phyloP scores from a whole-genome alignment of 2,888 invertebrate genomes.

The Apodemia mormo region DNA sequence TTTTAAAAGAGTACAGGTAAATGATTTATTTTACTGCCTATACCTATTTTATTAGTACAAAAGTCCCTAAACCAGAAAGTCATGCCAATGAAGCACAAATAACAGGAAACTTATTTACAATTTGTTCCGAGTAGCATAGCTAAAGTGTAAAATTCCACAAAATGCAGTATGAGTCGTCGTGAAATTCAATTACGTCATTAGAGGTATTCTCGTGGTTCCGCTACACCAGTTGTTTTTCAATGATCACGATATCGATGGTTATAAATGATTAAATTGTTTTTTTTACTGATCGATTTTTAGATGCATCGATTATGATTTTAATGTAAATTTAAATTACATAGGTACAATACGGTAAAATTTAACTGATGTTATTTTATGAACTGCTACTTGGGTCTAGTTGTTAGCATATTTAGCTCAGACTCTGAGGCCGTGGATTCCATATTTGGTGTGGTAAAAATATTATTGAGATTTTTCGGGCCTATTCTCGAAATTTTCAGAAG shows the following conservation, averaged over 20 bases:
- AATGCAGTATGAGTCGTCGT: conserved; percentile 3
- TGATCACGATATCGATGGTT: neutral
- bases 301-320: too few species aligned
- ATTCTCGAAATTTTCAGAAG: too few species aligned
- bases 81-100: conserved; percentile 7
- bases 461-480: too few species aligned
- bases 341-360: too few species aligned
- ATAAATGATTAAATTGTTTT: neutral
- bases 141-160: conserved; percentile 16
- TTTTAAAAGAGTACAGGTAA: neutral
- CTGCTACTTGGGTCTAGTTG: too few species aligned
- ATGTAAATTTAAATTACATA: too few species aligned
- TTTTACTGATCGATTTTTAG: neutral
- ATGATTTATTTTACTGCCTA: neutral
- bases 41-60: neutral
- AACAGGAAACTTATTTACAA: conserved; percentile 15
- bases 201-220: neutral
- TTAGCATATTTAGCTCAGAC: too few species aligned
- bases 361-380: too few species aligned
- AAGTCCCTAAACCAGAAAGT: conserved; percentile 10
- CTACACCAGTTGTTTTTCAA: neutral
- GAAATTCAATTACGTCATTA: conserved; percentile 11
- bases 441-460: too few species aligned
- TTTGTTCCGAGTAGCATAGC: conserved; percentile 14
- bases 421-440: too few species aligned